Conservation (phyloP, 1,140 invertebrate species). For the Leguminivora glycinivorella region DNA sequence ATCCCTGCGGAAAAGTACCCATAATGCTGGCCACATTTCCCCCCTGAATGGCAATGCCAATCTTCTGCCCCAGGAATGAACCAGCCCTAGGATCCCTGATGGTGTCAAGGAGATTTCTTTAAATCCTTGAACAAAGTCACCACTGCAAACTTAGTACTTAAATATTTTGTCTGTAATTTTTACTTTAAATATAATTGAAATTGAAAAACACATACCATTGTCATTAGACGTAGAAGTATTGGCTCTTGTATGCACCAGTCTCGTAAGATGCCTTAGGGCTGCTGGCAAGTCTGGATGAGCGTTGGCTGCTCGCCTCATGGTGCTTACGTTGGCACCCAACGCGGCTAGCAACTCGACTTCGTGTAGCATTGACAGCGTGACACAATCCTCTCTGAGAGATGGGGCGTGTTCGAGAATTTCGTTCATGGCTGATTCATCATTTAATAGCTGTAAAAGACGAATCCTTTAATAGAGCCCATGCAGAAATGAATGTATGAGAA, state of each 20-base stretch:
- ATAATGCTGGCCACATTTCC: too few species aligned
- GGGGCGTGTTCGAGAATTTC: constrained; percentile 67
- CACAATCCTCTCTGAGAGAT: constrained; percentile 63
- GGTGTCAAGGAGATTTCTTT: too few species aligned
- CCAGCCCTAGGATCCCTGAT: too few species aligned
- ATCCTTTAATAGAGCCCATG: too few species aligned
- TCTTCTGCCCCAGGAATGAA: too few species aligned
- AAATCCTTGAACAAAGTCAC: too few species aligned
- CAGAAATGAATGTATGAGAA: too few species aligned
- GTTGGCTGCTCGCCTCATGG: constrained; percentile 66
- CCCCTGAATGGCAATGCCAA: too few species aligned
- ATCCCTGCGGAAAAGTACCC: too few species aligned
- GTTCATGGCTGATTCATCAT: constrained; percentile 66
- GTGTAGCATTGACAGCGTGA: constrained; percentile 64
- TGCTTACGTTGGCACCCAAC: constrained; percentile 62
- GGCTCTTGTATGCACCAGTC: constrained; percentile 52
- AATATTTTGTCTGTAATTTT: too few species aligned
- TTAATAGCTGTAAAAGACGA: constrained; percentile 55
- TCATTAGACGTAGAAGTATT: constrained; percentile 47
- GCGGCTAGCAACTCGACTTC: constrained; percentile 70
- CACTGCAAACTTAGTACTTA: too few species aligned
- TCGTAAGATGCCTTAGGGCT: constrained; percentile 55
- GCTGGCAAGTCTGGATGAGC: constrained; percentile 63
- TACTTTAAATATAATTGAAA: too few species aligned
- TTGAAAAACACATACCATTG: constrained; percentile 43